Percentiles rank a stretch among this genome's conserved stretches.
These are phyloP conservation scores for Druceiella hillmani DNA, from an alignment of 2,888 invertebrate genomes.

Conservation along the genomic window DNA sequence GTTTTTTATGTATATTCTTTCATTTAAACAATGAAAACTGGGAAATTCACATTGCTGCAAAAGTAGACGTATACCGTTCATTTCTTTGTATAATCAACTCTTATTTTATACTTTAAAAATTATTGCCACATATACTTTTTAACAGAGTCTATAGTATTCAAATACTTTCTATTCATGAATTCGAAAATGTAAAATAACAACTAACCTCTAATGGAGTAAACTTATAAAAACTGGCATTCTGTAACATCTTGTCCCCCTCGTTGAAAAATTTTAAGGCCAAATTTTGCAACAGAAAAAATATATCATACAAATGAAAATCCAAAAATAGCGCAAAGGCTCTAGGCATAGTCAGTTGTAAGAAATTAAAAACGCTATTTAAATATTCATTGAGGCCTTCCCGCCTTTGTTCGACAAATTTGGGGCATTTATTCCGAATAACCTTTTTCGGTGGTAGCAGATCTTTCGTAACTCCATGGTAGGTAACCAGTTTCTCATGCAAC, in stretches of 20 bases:
- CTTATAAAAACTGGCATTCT: slow-evolving; percentile 56
- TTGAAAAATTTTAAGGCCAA: slow-evolving; percentile 73
- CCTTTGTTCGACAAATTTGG: slow-evolving; percentile 80
- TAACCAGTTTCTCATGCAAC: slow-evolving; percentile 76
- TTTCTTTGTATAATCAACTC: no score
- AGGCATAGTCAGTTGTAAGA: slow-evolving; percentile 75
- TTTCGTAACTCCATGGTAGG: slow-evolving; percentile 75
- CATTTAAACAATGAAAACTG: no score
- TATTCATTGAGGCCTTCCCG: slow-evolving; percentile 76
- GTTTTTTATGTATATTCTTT: no score
- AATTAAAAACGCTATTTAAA: slow-evolving; percentile 68
- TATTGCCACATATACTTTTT: no score
- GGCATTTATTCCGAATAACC: slow-evolving; percentile 84
- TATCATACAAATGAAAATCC: slow-evolving; percentile 85
- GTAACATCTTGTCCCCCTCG: slow-evolving; percentile 65
- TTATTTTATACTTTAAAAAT: no score
- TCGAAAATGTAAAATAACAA: no score
- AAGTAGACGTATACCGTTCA: no score
- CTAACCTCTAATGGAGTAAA: slow-evolving; percentile 76
- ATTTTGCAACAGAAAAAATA: slow-evolving; percentile 78
- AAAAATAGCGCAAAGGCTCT: slow-evolving; percentile 77
- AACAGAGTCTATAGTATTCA: no score
- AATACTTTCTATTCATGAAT: no score
- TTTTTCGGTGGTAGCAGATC: slow-evolving; percentile 91
- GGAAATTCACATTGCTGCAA: no score